Evolutionary conservation across 2,113 vertebrate species (phyloP).

Genomic region (Cinclus mexicanus): DNA sequence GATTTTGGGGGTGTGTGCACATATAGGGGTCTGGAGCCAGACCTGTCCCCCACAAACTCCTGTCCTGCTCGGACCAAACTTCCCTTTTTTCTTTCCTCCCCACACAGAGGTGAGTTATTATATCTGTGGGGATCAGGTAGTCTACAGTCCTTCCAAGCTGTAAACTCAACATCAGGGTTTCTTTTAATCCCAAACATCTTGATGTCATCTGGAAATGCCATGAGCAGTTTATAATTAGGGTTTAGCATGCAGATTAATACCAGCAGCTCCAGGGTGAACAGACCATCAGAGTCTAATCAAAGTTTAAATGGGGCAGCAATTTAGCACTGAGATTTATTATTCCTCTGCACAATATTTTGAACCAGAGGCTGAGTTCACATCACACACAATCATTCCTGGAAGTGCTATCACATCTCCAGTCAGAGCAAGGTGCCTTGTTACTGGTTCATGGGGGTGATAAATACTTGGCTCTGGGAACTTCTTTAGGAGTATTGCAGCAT

Average conservation of each 20-base stretch:
- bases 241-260: conserved; percentile 64
- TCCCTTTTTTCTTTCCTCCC: background rate
- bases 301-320: conserved; percentile 61
- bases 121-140: conserved; percentile 22
- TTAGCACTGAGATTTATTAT: conserved; percentile 65
- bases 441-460: conserved; percentile 5
- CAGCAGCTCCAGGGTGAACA: conserved; percentile 53
- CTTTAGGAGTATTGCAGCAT: background rate
- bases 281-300: conserved; percentile 69
- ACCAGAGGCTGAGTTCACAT: conserved; percentile 53
- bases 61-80: background rate
- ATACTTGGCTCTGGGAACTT: background rate
- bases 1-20: background rate
- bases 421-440: conserved; percentile 18
- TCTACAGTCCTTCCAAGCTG: conserved; percentile 58
- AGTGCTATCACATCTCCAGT: conserved; percentile 45
- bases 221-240: conserved; percentile 72
- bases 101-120: background rate
- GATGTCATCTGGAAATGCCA: conserved; percentile 72
- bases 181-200: conserved; percentile 79
- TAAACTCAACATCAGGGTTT: conserved; percentile 59
- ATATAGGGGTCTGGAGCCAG: background rate
- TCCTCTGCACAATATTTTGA: conserved; percentile 47
- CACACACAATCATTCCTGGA: conserved; percentile 57
- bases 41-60: background rate